Base-by-base conservation (phyloP, 2,888 invertebrate genomes). In the Nematopogon swammerdamellus region DNA sequence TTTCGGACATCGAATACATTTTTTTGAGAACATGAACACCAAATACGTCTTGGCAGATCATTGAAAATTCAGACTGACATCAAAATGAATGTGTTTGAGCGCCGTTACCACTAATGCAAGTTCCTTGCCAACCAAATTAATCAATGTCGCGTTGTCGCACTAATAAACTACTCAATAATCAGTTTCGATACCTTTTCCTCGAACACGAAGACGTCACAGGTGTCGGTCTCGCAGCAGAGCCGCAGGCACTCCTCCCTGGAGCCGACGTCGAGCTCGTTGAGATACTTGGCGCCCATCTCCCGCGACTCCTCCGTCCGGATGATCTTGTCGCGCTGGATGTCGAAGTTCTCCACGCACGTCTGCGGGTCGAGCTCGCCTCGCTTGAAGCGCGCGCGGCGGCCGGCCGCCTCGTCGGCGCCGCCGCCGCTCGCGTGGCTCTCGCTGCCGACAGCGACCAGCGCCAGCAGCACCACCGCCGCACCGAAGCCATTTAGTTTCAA, bases 161-260 rank as follows among this genome's bases (percentile, higher is more conserved):
- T n/a, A n/a, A n/a, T n/a, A n/a, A n/a, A n/a, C n/a, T n/a, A n/a
- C n/a, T n/a, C n/a, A n/a, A n/a, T n/a, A n/a, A n/a, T n/a, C n/a
- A n/a, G n/a, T n/a, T n/a, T n/a, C n/a, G 63, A 62, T 63, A 91
- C 92, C 86, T 93, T 95, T 65, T 95, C 92, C 68, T 95, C 95
- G 65, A 90, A 95, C 57, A 95, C 90, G 68, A 93, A 95, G 19
- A 95, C 93, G 70, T 95, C 94, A 70, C 95, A 95, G 53, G 85
- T 74, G 47, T 88, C 86, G 2, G 92, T 93, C 70, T 91, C 88
- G 72, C 95, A 95, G 75, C 95, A 95, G 54, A 92, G 83, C 48
- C 88, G 83, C 62, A 93, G 81, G 65, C 95, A 95, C 65, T 94
- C 92, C 59, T 87, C 84, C 57, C 90, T 84, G 49, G 89, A 85